These are phyloP conservation scores for Lycophotia porphyrea DNA, from an alignment of 2,888 invertebrate genomes.

Conservation along the genomic window DNA sequence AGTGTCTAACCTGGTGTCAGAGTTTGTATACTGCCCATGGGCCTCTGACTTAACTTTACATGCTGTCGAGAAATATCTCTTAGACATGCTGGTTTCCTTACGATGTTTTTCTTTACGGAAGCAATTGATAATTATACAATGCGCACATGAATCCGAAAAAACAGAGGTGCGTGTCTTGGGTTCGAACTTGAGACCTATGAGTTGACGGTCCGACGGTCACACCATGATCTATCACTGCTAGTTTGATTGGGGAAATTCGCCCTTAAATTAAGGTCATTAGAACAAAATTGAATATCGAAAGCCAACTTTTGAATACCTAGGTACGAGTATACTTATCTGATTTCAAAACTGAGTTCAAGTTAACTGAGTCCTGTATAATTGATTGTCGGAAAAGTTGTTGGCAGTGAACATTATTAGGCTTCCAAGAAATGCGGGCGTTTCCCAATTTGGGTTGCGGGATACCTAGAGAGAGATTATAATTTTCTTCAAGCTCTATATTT, in stretches of 20 bases:
- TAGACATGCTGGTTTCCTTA: too few species aligned
- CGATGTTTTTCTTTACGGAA: too few species aligned
- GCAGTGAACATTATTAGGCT: slow-evolving; percentile 17
- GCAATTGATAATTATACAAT: too few species aligned
- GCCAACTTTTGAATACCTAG: background rate
- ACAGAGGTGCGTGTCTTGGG: too few species aligned
- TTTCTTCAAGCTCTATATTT: background rate
- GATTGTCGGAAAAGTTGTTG: background rate
- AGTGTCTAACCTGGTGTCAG: too few species aligned
- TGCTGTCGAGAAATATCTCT: too few species aligned
- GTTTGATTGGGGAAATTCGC: background rate
- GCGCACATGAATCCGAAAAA: too few species aligned
- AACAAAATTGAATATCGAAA: background rate
- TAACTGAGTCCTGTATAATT: background rate
- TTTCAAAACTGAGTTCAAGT: background rate
- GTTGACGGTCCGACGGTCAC: too few species aligned
- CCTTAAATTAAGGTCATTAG: background rate
- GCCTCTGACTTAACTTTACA: too few species aligned
- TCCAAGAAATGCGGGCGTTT: background rate
- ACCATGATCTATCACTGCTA: too few species aligned
- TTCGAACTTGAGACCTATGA: too few species aligned
- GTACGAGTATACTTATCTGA: background rate
- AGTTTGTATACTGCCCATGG: too few species aligned
- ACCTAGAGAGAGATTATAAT: background rate
- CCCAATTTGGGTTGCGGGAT: background rate